phyloP scores from a whole-genome alignment of 2,113 vertebrate species.

The Phrynosoma blainvillii region DNA sequence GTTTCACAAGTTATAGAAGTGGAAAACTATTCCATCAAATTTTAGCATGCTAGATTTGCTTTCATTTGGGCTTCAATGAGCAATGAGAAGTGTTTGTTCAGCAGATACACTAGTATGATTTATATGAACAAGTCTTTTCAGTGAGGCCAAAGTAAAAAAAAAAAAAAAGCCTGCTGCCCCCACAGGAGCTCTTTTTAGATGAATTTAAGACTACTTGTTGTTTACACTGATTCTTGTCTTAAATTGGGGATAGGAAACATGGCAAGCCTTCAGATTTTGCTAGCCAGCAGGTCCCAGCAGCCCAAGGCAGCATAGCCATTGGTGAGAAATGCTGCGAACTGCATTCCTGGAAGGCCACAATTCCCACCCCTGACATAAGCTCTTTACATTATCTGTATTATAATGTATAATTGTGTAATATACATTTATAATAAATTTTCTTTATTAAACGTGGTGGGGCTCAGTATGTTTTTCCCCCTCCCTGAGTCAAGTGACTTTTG shows the following conservation, averaged over 20 bases:
- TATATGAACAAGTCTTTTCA: constrained; percentile 45
- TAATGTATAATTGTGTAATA: constrained; percentile 77
- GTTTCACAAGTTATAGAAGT: no score
- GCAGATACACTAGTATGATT: constrained; percentile 22
- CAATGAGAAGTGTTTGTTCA: not conserved
- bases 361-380: not conserved
- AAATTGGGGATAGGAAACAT: not conserved
- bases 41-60: constrained; percentile 33
- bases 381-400: constrained; percentile 70
- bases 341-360: no score
- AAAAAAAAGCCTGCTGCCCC: not conserved
- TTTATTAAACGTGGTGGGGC: constrained; percentile 67
- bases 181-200: not conserved
- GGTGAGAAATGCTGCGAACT: no score
- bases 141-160: constrained; percentile 8
- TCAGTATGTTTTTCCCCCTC: not conserved
- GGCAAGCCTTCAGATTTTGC: no score
- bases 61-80: not conserved
- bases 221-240: constrained; percentile 38
- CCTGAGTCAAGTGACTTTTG: not conserved
- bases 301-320: no score
- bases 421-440: constrained; percentile 76
- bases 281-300: no score
- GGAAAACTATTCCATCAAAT: constrained; percentile 20
- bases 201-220: constrained; percentile 4